These are phyloP conservation scores for Tridacna gigas DNA, from an alignment of 2,888 invertebrate genomes.

Conservation along the genomic window DNA sequence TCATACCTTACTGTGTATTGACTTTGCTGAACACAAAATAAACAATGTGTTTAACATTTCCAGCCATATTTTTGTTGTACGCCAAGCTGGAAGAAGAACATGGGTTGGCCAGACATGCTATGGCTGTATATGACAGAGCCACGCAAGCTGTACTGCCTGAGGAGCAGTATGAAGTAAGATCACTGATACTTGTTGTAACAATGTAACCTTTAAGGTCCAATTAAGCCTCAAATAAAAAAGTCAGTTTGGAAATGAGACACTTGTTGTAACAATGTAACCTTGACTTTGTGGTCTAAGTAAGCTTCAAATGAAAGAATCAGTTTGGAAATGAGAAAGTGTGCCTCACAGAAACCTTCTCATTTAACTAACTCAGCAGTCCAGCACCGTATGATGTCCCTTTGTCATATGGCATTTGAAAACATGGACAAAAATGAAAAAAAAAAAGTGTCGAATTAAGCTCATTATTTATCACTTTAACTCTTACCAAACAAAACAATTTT, in stretches of 20 bases:
- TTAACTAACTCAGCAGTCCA: too few species aligned
- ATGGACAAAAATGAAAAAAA: too few species aligned
- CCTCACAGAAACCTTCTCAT: too few species aligned
- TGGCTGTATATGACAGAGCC: constrained; percentile 99
- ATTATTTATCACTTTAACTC: neutral
- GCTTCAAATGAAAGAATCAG: neutral
- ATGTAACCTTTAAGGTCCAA: neutral
- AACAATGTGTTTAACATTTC: constrained; percentile 28
- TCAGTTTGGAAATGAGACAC: too few species aligned
- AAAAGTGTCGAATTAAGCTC: too few species aligned
- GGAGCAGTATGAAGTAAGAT: constrained; percentile 88
- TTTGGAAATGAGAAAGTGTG: too few species aligned
- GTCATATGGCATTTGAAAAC: too few species aligned
- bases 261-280: neutral
- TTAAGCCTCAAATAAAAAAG: neutral
- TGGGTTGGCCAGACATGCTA: constrained; percentile 98
- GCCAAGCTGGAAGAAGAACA: constrained; percentile 99
- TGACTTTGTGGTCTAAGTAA: neutral
- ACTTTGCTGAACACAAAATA: too few species aligned
- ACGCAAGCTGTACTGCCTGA: constrained; percentile 95
- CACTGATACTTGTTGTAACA: neutral
- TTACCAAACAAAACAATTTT: neutral
- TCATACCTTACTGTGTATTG: too few species aligned
- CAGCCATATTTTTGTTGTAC: constrained; percentile 94
- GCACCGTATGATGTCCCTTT: too few species aligned